Conservation (phyloP, 2,113 vertebrate genomes). For the Campylomormyrus tamandua region DNA sequence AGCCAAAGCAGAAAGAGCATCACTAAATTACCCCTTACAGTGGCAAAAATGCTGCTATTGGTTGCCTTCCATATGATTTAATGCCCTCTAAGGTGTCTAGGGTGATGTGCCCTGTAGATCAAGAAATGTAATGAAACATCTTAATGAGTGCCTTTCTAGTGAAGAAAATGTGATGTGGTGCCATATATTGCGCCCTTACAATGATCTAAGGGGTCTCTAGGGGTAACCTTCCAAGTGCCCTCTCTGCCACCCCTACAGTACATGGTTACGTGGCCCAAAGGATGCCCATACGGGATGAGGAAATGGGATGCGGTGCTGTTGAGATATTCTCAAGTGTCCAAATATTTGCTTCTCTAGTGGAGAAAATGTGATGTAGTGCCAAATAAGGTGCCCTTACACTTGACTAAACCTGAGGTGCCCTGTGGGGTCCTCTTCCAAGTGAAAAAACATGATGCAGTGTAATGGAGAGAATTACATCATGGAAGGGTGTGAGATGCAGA, state of each 20-base stretch:
- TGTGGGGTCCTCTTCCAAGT: neutral
- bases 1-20: neutral
- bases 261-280: neutral
- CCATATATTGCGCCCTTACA: neutral
- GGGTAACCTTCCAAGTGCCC: neutral
- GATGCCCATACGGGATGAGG: neutral
- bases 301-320: neutral
- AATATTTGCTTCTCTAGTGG: too few species aligned
- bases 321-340: neutral
- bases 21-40: neutral
- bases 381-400: neutral
- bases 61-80: neutral
- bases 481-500: too few species aligned
- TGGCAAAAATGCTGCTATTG: neutral
- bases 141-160: neutral
- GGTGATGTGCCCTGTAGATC: neutral
- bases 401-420: neutral
- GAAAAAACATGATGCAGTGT: too few species aligned
- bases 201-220: neutral
- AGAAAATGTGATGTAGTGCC: neutral
- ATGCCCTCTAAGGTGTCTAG: too few species aligned
- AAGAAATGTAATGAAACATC: neutral
- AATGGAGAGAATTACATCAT: too few species aligned
- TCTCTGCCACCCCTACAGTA: neutral
- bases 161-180: neutral